Conservation (phyloP, 2,113 vertebrate genomes). For the Balaeniceps rex region DNA sequence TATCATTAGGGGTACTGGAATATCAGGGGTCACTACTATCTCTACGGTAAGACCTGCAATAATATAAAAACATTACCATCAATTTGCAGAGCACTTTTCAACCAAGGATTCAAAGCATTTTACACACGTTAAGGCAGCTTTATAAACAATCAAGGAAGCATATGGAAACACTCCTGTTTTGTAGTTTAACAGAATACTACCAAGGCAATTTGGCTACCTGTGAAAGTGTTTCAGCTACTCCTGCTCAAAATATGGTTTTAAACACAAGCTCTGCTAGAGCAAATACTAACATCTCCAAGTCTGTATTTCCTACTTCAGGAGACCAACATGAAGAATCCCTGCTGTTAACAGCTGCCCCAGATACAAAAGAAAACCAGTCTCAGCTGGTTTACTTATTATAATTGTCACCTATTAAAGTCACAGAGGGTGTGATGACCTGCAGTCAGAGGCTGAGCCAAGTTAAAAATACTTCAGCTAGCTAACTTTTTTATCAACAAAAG, state of each 20-base stretch:
- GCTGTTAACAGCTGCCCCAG: neutral
- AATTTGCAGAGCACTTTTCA: neutral
- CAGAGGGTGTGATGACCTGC: neutral
- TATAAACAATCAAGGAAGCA: neutral
- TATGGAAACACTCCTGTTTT: neutral
- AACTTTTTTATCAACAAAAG: neutral
- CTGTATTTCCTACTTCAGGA: neutral
- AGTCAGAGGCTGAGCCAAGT: neutral
- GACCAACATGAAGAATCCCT: neutral
- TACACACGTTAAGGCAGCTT: neutral
- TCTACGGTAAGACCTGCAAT: neutral
- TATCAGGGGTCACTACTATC: neutral
- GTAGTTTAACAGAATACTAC: neutral
- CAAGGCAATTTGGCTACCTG: neutral
- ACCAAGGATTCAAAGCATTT: neutral
- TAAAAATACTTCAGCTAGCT: neutral
- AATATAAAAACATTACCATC: neutral
- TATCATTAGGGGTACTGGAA: neutral
- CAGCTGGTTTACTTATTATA: neutral
- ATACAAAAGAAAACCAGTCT: neutral
- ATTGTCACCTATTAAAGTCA: neutral
- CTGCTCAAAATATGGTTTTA: neutral
- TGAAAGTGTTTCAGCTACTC: neutral
- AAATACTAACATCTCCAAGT: neutral
- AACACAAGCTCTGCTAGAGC: neutral